Evolutionary conservation across 1,140 invertebrate genomes (phyloP), one percentile per base, ranked within the genome.

Genomic region (Atta cephalotes): DNA sequence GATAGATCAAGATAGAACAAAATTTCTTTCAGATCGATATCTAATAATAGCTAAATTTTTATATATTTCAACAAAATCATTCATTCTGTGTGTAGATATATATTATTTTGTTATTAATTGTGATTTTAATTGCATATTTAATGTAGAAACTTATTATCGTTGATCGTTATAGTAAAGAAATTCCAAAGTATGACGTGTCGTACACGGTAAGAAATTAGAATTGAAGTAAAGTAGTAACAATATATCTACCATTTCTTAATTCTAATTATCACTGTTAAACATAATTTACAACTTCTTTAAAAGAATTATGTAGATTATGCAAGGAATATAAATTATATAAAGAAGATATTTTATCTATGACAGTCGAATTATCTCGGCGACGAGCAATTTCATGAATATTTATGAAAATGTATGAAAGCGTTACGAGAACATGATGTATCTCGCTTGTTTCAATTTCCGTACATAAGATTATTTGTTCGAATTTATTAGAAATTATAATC

Each of bases 291-390:
- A 25, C 25, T 25, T 25, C 25, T 25, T 25, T 25, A 25, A 58
- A 35, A 71, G 31, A 81, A 71, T 81, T 81, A 81, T 81, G 79
- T 45, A 81, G 60, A 81, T 81, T 39, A n/a, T n/a, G 66, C 31
- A 71, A 71, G 66, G 12, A 18, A 25, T 25, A 31, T 31, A 31
- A 31, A 31, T 35, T 53, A 16, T 56, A 56, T 6, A 31, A 2
- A n/a, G 25, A 25, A 49, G 35, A 72, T 58, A 81, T 28, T 35
- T 81, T 60, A 58, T 51, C 49, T 72, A 51, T 14, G 79, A 58
- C 51, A 71, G 77, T 68, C 63, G 77, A 80, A 80, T 71, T 45
- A 21, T 72, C 66, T 81, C 56, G 28, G 16, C 51, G 35, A 81
- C 66, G 66, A 81, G 51, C 66, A 35, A 58, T 21, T 28, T 21